Conservation (phyloP, 2,113 vertebrate genomes). For the Hippocampus guttulatus region DNA sequence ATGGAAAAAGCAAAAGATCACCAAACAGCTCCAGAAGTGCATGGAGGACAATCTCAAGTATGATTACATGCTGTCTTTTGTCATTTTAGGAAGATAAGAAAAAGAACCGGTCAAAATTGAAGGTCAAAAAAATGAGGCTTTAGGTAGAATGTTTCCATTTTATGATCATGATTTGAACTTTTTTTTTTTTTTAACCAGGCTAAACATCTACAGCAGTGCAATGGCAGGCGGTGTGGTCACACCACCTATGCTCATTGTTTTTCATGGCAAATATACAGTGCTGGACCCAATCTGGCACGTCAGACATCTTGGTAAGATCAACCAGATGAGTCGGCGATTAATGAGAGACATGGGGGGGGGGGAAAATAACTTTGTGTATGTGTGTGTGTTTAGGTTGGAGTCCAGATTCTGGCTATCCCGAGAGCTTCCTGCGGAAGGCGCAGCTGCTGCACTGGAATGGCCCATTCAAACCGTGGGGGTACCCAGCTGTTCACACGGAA, state of each 20-base stretch:
- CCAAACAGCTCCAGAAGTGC: constrained; percentile 92
- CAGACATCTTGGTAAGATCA: constrained; percentile 83
- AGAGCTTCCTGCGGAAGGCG: constrained; percentile 82
- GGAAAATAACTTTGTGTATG: not conserved
- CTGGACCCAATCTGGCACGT: constrained; percentile 91
- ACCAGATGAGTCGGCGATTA: not conserved
- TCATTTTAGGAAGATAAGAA: not conserved
- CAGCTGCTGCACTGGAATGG: constrained; percentile 94
- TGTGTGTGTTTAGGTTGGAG: constrained; percentile 79
- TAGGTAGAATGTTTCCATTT: no score
- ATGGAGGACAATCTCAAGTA: constrained; percentile 90
- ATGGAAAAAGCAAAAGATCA: constrained; percentile 90
- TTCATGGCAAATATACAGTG: constrained; percentile 81
- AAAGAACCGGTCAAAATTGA: not conserved
- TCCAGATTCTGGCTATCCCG: constrained; percentile 80
- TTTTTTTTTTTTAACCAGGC: constrained; percentile 59
- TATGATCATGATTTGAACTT: not conserved
- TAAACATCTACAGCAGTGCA: constrained; percentile 91
- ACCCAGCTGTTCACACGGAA: constrained; percentile 81
- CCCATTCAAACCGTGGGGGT: constrained; percentile 90
- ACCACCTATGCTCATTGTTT: constrained; percentile 93
- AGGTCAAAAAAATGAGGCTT: no score
- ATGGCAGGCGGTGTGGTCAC: constrained; percentile 91
- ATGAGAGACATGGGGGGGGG: no score
- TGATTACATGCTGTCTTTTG: not conserved